Percentiles rank a stretch among this genome's conserved stretches.
phyloP scores from a whole-genome alignment of 2,888 invertebrate species.

The Parnassius apollo region DNA sequence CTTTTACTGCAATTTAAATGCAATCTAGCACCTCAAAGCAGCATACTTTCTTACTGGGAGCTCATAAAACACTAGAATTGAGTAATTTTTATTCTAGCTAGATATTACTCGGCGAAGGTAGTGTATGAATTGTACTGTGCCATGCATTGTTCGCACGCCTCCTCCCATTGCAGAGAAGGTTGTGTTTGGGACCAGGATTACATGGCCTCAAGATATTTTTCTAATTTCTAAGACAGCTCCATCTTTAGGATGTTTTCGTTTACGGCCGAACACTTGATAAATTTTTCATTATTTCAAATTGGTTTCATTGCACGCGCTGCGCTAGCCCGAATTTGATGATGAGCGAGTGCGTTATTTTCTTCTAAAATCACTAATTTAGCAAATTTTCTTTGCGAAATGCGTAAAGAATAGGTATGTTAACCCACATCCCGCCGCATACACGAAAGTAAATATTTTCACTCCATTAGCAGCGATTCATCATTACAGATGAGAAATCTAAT shows the following conservation, averaged over 20 bases:
- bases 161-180: too few species aligned
- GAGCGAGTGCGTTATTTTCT: too few species aligned
- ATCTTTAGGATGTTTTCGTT: too few species aligned
- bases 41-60: not conserved
- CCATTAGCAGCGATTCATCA: slow-evolving; percentile 23
- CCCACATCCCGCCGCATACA: not conserved
- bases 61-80: not conserved
- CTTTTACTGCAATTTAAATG: slow-evolving; percentile 1
- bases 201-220: too few species aligned
- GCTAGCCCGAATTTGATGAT: too few species aligned
- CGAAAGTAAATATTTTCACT: slow-evolving; percentile 14
- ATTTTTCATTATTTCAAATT: too few species aligned
- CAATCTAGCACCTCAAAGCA: slow-evolving; percentile 3
- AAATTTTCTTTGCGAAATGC: not conserved
- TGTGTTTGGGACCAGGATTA: too few species aligned
- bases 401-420: not conserved
- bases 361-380: not conserved
- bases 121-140: not conserved
- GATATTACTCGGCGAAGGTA: not conserved
- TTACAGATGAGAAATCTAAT: slow-evolving; percentile 17
- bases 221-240: too few species aligned
- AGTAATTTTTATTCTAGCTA: not conserved
- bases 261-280: too few species aligned
- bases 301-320: too few species aligned
- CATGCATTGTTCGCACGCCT: too few species aligned